Evolutionary conservation across 2,888 invertebrate genomes (phyloP).

Genomic region (Lasioglossum calceatum): DNA sequence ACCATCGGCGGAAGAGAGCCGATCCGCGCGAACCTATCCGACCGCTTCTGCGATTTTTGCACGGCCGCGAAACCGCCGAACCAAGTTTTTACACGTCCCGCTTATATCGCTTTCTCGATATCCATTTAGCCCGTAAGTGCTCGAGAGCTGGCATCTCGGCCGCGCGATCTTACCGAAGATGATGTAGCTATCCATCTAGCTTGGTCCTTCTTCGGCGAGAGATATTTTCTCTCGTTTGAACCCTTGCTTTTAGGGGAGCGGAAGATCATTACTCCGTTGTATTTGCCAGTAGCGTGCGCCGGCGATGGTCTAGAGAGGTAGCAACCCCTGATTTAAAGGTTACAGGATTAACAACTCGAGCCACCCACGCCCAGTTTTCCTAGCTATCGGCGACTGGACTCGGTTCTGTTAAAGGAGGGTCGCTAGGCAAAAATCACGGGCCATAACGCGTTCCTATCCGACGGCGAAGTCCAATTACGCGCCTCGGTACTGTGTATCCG

Average conservation of each 20-base stretch:
- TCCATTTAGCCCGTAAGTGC: neutral
- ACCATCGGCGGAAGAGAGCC: neutral
- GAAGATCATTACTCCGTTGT: neutral
- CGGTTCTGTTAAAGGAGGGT: neutral
- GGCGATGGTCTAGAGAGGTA: neutral
- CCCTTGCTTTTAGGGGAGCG: neutral
- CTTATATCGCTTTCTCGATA: neutral
- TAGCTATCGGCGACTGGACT: slow-evolving; percentile 23
- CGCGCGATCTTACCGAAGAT: neutral
- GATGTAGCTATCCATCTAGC: neutral
- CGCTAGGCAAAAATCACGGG: slow-evolving; percentile 37
- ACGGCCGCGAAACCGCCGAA: neutral
- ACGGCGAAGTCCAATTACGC: slow-evolving; percentile 56
- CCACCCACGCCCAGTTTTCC: slow-evolving; percentile 21
- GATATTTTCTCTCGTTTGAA: neutral
- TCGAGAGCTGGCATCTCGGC: neutral
- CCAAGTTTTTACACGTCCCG: neutral
- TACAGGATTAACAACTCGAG: neutral
- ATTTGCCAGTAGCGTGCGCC: neutral
- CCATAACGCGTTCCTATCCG: slow-evolving; percentile 56
- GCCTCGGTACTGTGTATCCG: slow-evolving; percentile 23
- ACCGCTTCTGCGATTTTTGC: neutral
- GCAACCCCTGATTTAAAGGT: slow-evolving; percentile 24
- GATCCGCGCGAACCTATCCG: neutral
- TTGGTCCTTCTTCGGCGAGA: neutral